Evolutionary conservation across 1,140 invertebrate genomes (phyloP), one percentile per base, ranked within the genome.

Genomic region (Ceratina australensis): DNA sequence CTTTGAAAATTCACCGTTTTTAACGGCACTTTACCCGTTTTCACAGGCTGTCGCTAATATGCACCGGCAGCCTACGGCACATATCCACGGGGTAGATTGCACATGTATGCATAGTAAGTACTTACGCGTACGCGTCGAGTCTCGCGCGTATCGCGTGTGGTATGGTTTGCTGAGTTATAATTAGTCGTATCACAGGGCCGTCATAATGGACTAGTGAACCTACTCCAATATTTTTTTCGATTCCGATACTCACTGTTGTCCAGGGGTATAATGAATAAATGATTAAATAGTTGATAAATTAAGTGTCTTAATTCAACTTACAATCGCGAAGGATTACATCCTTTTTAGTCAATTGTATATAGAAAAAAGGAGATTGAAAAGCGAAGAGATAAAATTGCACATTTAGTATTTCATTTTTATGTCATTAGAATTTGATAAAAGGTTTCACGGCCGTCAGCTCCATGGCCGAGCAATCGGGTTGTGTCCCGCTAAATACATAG

Each of bases 111-210:
- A 42, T 42, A 42, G 33, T 10, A 42, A 42, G 33, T 42, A 42
- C 33, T 42, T 42, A 42, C 5, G 33, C 82, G 76, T 83, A 79
- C 75, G 72, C 76, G 82, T 42, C 75, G 81, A 88, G 76, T 64
- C 65, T 42, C 33, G 33, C 33, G 33, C 33, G 33, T 42, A 84
- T 81, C 82, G 80, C 77, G 80, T 42, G 80, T 87, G 84, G 80
- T 88, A 88, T 86, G 78, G 79, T 83, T 42, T 86, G 78, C 78
- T 61, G 81, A 77, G 87, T 83, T 89, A 89, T 89, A 89, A 89
- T 89, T 89, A 89, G 87, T 81, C 72, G 64, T 79, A 81, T 84
- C 59, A 59, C 82, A 85, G 79, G 75, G 82, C 73, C 82, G 82
- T 72, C 78, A 69, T 80, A 75, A 72, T 69, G 66, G 81, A 65